Percentiles rank a stretch among this genome's conserved stretches.
Evolutionary conservation across 2,888 invertebrate species (phyloP).

Genomic region (Prosopocoilus inquinatus): DNA sequence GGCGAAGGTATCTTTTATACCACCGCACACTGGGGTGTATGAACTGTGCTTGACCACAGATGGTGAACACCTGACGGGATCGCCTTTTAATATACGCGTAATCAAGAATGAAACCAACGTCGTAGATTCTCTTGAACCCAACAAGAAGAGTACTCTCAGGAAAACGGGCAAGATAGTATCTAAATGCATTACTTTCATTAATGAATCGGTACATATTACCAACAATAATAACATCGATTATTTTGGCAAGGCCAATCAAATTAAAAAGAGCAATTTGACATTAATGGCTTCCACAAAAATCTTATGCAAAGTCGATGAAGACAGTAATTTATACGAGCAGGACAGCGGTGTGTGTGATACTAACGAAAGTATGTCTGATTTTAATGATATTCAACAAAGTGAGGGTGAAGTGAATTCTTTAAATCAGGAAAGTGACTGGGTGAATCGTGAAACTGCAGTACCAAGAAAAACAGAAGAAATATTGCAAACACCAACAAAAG

Average conservation of each 20-base stretch:
- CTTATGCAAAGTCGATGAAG: too few species aligned
- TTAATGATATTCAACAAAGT: too few species aligned
- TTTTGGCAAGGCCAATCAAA: constrained; percentile 7
- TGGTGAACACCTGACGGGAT: constrained; percentile 59
- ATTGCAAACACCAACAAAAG: too few species aligned
- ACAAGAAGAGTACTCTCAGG: constrained; percentile 23
- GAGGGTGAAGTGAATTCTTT: too few species aligned
- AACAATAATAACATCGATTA: not conserved
- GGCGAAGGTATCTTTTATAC: constrained; percentile 55
- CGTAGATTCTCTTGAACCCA: constrained; percentile 6
- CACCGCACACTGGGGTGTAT: constrained; percentile 56
- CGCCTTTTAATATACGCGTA: constrained; percentile 54
- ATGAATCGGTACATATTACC: constrained; percentile 23
- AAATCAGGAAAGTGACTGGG: too few species aligned
- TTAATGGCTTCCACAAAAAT: too few species aligned
- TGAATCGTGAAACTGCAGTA: too few species aligned
- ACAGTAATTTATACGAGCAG: too few species aligned
- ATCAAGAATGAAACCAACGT: constrained; percentile 21
- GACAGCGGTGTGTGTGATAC: too few species aligned
- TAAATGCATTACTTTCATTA: constrained; percentile 38
- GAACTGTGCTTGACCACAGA: constrained; percentile 58
- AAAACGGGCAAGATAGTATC: constrained; percentile 44
- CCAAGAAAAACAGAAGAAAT: too few species aligned
- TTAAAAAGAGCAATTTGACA: constrained; percentile 3
- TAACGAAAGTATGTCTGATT: too few species aligned